phyloP scores from a whole-genome alignment of 2,113 vertebrate species.

The Oceanites oceanicus region DNA sequence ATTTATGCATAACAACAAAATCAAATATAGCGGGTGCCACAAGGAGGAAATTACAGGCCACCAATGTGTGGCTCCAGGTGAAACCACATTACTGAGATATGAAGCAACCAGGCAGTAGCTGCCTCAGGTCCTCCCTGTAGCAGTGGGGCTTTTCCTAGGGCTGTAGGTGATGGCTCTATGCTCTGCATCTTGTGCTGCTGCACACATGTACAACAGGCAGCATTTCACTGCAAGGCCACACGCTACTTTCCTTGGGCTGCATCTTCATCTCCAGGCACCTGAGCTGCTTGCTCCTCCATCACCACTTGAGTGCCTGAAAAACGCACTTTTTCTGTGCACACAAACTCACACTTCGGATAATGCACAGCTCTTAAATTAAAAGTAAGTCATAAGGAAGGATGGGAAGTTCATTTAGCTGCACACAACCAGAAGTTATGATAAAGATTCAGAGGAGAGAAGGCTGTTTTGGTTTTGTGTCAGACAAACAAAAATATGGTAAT shows the following conservation, averaged over 20 bases:
- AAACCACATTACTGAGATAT: fast-evolving
- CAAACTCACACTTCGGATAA: background rate
- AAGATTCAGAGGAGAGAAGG: background rate
- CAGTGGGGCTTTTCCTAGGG: background rate
- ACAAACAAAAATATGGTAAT: background rate
- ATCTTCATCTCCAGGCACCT: background rate
- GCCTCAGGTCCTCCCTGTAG: background rate
- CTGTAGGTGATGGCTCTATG: fast-evolving
- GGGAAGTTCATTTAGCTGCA: background rate
- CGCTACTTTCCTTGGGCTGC: background rate
- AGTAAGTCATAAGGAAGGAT: background rate
- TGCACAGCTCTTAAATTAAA: background rate
- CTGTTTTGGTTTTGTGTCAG: background rate
- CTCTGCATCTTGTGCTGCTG: background rate
- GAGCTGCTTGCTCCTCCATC: background rate
- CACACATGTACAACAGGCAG: fast-evolving
- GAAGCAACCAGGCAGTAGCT: background rate
- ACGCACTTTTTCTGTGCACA: background rate
- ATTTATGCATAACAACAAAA: background rate
- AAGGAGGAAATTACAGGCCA: background rate
- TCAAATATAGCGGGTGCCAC: background rate
- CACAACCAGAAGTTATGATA: background rate
- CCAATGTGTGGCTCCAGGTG: fast-evolving
- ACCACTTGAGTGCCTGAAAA: background rate
- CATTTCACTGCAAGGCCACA: background rate